Evolutionary conservation across 2,888 invertebrate genomes (phyloP), one percentile per base, ranked within the genome.

Genomic region (Lochmaea crataegi): DNA sequence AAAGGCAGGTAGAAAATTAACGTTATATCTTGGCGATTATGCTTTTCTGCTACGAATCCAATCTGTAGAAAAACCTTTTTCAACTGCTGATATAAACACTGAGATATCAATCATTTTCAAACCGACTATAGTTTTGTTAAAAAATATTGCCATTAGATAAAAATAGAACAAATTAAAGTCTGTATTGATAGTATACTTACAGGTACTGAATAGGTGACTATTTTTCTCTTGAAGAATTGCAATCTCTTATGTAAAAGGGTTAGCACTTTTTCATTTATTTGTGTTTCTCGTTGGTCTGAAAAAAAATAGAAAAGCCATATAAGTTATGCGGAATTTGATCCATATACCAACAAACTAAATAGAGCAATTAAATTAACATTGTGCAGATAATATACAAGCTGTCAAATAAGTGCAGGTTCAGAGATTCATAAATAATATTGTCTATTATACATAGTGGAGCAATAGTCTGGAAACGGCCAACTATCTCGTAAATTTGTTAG

Each of bases 141-240:
- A 32, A 32, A 5, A 32, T 5, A 32, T 32, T 32, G 3, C 2
- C 26, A 32, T n/a, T 5, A n/a, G 1, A n/a, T 51, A 51, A 7
- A 51, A n/a, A n/a, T n/a, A n/a, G n/a, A 51, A 16, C 4, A 51
- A n/a, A n/a, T 1, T 14, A n/a, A 51, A 16, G 26, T 32, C 5
- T 51, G 51, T 16, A 51, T 51, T n/a, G 45, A 45, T 48, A 48
- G 16, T 18, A 42, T 61, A 61, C 61, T 61, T 61, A 61, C 61
- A 42, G 75, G 75, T 45, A 73, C 60, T 11, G 67, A 2, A 22
- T 70, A 72, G 5, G 70, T 58, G 14, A 60, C n/a, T 18, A 58
- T 42, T 53, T 75, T 75, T 38, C 57, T 42, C 11, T 9, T 61
- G n/a, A 72, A 69, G 69, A 75, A 75, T 53, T 16, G 32, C 57